Evolutionary conservation across 64 coral and sea anemone species (phyloP), one percentile per base, ranked within the genome.

Genomic region (Pocillopora verrucosa): DNA sequence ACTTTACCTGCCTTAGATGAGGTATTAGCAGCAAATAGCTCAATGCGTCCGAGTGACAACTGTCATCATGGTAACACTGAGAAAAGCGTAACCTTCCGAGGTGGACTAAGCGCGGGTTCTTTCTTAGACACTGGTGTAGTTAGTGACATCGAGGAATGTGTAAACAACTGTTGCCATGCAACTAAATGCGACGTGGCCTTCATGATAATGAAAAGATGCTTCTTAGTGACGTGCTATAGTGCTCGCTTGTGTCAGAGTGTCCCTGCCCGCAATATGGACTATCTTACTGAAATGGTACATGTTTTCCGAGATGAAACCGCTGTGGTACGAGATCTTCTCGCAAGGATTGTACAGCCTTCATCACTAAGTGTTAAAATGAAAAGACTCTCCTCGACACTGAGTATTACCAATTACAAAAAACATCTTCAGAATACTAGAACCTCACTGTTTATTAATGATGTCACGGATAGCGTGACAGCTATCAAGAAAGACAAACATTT

Each of bases 101-200:
- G 90, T 61, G 90, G 90, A 87, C 56, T 92, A 15, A 86, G 87
- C 56, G 90, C 90, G 22, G 90, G 90, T 56, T 30, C 90, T 20
- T 91, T 86, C 17, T 11, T 84, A 26, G 90, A 91, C 41, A 64
- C 38, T 86, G 90, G 90, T 5, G 82, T 77, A 25, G 82, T 86
- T 20, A 16, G 34, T 38, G 77, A 78, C 61, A 91, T 86, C 12
- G 51, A 59, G 24, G 69, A 86, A 22, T 91, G 90, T 34, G 61
- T 57, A 7, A 68, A 60, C 68, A 10, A 57, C 13, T 92, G 90
- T 58, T 92, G 90, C 65, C 60, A 69, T 24, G 58, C 63, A 59
- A 77, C 74, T 13, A 92, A 78, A 51, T 92, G 90, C 70, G 76
- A 92, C 74, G 90, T 92, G 19, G 90, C 90, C 63, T 92, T 92